These are phyloP conservation scores for Coilia nasus DNA, from an alignment of 2,797 vertebrate species.

Conservation along the genomic window DNA sequence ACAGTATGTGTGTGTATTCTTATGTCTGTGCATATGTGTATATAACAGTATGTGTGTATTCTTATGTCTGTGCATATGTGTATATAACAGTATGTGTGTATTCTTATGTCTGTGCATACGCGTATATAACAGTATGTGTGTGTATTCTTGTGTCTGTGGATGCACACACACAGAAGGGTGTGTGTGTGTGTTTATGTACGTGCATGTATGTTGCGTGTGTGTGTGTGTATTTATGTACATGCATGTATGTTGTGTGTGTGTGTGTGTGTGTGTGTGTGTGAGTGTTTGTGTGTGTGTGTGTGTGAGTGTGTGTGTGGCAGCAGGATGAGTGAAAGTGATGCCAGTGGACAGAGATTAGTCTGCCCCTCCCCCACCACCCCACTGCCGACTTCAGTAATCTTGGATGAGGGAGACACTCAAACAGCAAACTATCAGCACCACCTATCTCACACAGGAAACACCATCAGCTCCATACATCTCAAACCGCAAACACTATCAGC, in stretches of 20 bases:
- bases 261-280: not conserved
- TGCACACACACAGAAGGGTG: too few species aligned
- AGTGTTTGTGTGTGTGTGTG: conserved; percentile 1
- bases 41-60: too few species aligned
- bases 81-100: not conserved
- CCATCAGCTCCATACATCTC: too few species aligned
- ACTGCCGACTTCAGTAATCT: conserved; percentile 37
- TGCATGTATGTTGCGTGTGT: not conserved
- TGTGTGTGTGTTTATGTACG: too few species aligned
- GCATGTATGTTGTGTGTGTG: not conserved
- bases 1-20: too few species aligned
- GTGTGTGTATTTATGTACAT: not conserved
- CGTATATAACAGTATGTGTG: not conserved
- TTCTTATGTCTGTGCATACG: not conserved
- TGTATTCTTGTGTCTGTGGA: too few species aligned
- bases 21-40: too few species aligned
- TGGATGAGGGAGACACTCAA: not conserved
- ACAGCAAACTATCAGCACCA: too few species aligned
- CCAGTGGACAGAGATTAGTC: conserved; percentile 45
- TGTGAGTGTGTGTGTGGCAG: not conserved
- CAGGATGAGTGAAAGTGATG: conserved; percentile 21
- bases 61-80: too few species aligned
- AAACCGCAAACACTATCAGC: too few species aligned
- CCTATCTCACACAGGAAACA: too few species aligned
- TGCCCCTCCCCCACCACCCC: conserved; percentile 35